Base-by-base conservation (phyloP, 92 coral and sea anemone genomes). In the Galaxea fascicularis region DNA sequence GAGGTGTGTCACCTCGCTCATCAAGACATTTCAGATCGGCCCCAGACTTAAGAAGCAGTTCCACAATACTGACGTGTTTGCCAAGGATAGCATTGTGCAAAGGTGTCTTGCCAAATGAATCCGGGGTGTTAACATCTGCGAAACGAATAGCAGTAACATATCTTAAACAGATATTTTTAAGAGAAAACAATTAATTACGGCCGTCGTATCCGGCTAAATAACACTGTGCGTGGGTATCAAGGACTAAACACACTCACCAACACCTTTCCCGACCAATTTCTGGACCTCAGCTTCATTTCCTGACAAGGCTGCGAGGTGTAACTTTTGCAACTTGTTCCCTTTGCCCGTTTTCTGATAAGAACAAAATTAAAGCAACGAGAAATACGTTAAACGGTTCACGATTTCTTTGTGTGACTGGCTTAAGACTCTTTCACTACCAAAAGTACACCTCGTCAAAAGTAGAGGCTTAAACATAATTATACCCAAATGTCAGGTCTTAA, bases 31-130 rank as follows among this genome's bases (percentile, higher is more conserved):
- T 92, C 10, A 89, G 91, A 78, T 92, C 93, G 11, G 95, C 98
- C 66, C 98, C 95, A 9, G 89, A 82, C 84, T 92, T 94, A 35
- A 94, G 87, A 9, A 94, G 86, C 73, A 86, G 70, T 1, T 80
- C 83, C 71, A 94, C 95, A 31, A 94, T 77, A 4, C 59, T 57
- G 68, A 84, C 69, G 27, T 94, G 95, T 71, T 92, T 92, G 17
- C 98, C 98, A 62, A 81, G 92, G 78, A 92, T 87, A 51, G 98
- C 98, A 80, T 94, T 94, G 18, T 94, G 98, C 62, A 94, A 68
- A 5, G 95, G 98, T 6, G 98, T 94, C 88, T 94, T 94, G 65
- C 98, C 93, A 60, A 94, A 92, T 49, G 90, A 85, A 81, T 94
- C 95, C 15, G 85, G 76, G 26, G 85, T 57, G 45, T 94, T 94